A percentile compares a stretch with the other conserved stretches of the same genome.
Conservation (phyloP, 1,140 invertebrate species). For the Drosophila albomicans region DNA sequence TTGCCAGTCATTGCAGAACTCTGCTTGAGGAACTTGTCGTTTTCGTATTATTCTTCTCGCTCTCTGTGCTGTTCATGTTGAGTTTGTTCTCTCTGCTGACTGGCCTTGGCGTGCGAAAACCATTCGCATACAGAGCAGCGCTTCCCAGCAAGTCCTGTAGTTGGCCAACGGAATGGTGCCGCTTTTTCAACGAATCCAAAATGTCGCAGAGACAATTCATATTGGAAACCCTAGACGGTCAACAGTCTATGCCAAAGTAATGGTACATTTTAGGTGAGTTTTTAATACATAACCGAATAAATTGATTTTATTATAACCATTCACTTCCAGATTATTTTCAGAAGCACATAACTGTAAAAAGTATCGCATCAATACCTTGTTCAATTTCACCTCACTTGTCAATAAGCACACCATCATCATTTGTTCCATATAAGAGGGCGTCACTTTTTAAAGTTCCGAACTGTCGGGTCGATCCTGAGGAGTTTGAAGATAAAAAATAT, state of each 20-base stretch:
- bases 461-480: conserved; percentile 33
- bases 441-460: conserved; percentile 28
- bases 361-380: not conserved
- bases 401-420: conserved; percentile 3
- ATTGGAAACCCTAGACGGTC: not conserved
- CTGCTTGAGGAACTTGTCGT: conserved; percentile 52
- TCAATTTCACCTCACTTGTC: conserved; percentile 33
- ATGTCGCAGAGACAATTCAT: not conserved
- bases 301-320: too few relatives aligned
- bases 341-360: conserved; percentile 5
- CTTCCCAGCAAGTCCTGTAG: not conserved
- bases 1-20: not conserved
- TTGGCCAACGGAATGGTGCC: conserved; percentile 14
- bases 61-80: conserved; percentile 39
- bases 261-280: conserved; percentile 16
- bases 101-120: conserved; percentile 2
- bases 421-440: conserved; percentile 19
- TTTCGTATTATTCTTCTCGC: conserved; percentile 48
- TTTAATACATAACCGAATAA: too few relatives aligned
- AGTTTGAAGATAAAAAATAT: conserved; percentile 33
- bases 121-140: not conserved
- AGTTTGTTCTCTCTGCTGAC: conserved; percentile 41
- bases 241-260: not conserved
- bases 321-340: conserved; percentile 11
- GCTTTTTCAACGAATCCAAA: not conserved